These are phyloP conservation scores for Nymphalis urticae DNA, from an alignment of 2,888 invertebrate genomes.

Conservation along the genomic window DNA sequence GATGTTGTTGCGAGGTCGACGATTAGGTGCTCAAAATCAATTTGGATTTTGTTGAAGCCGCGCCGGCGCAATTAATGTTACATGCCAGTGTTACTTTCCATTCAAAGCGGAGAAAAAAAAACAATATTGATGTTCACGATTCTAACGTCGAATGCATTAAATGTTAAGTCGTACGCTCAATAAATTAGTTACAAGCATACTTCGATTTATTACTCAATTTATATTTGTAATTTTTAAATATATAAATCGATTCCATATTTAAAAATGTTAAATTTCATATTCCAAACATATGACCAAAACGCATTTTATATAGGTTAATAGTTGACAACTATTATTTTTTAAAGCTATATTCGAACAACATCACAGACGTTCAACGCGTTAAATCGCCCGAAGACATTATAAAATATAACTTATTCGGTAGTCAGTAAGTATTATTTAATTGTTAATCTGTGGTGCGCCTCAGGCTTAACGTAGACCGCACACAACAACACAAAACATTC, in stretches of 20 bases:
- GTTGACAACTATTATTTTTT: background rate
- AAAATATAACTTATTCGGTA: slow-evolving; percentile 76
- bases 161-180: slow-evolving; percentile 63
- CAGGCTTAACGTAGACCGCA: slow-evolving; percentile 52
- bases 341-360: slow-evolving; percentile 47
- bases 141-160: slow-evolving; percentile 65
- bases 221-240: slow-evolving; percentile 19
- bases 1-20: slow-evolving; percentile 65
- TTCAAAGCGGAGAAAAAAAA: slow-evolving; percentile 54
- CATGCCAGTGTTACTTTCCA: slow-evolving; percentile 64
- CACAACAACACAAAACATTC: slow-evolving; percentile 44
- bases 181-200: slow-evolving; percentile 61
- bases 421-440: slow-evolving; percentile 79
- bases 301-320: background rate
- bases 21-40: slow-evolving; percentile 71
- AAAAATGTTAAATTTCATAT: too few species aligned
- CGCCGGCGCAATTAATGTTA: slow-evolving; percentile 68
- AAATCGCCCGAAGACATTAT: slow-evolving; percentile 74
- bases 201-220: slow-evolving; percentile 43
- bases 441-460: slow-evolving; percentile 68
- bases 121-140: slow-evolving; percentile 70
- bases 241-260: slow-evolving; percentile 30
- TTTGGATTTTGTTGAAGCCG: slow-evolving; percentile 64
- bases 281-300: background rate
- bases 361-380: slow-evolving; percentile 69